phyloP scores from a whole-genome alignment of 2,113 vertebrate species.

The Lagopus leucura region DNA sequence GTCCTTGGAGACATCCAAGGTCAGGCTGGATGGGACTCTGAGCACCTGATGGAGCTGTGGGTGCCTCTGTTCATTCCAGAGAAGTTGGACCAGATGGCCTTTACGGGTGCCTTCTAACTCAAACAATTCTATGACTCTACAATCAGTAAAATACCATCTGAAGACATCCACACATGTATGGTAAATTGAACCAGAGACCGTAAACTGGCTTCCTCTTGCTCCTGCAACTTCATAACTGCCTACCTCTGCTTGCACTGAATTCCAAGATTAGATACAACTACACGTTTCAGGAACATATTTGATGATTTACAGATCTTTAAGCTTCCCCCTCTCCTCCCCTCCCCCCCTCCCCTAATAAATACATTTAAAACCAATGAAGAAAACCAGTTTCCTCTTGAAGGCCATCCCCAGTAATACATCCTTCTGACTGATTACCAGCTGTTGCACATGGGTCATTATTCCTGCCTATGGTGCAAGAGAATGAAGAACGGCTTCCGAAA shows the following conservation, averaged over 20 bases:
- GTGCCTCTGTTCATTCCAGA: too few relatives aligned
- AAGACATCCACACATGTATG: not conserved
- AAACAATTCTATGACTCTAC: too few relatives aligned
- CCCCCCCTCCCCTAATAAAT: accelerated
- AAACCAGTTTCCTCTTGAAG: not conserved
- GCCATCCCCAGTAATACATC: not conserved
- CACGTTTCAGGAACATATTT: not conserved
- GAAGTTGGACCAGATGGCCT: too few relatives aligned
- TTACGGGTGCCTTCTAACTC: too few relatives aligned
- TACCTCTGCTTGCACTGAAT: not conserved
- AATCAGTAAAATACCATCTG: not conserved
- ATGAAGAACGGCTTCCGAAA: not conserved
- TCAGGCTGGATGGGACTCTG: too few relatives aligned
- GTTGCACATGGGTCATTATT: not conserved
- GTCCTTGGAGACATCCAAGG: too few relatives aligned
- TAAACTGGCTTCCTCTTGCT: not conserved
- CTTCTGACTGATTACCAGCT: not conserved
- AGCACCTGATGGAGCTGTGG: too few relatives aligned
- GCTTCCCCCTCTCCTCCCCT: too few relatives aligned
- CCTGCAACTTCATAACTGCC: not conserved
- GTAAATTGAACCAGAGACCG: not conserved
- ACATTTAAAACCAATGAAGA: not conserved
- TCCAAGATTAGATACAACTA: not conserved
- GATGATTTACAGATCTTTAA: not conserved
- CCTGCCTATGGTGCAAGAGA: not conserved